A percentile compares a stretch with the other conserved stretches of the same genome.
Evolutionary conservation across 2,797 vertebrate genomes (phyloP).

Genomic region (Adrianichthys oophorus): DNA sequence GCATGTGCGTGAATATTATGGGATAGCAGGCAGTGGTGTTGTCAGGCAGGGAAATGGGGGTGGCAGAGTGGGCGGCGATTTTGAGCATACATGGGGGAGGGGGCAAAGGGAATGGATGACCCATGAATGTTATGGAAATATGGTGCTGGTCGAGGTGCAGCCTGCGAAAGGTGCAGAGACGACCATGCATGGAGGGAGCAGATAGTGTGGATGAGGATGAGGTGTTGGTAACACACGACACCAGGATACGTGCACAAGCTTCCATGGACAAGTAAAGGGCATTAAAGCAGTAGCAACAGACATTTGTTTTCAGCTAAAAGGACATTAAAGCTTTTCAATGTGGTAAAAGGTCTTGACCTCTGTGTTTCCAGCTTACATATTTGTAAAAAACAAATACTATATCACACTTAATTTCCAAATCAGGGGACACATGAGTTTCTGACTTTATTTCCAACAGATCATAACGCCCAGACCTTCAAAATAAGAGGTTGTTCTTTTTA

Average conservation of each 20-base stretch:
- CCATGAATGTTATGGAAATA: conserved; percentile 80
- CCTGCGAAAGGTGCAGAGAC: conserved; percentile 48
- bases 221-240: conserved; percentile 56
- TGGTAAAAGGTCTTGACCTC: no score
- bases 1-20: conserved; percentile 74
- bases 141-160: conserved; percentile 47
- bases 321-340: no score
- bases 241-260: conserved; percentile 43
- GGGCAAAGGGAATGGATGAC: conserved; percentile 67
- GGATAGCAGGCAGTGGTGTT: conserved; percentile 74
- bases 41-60: conserved; percentile 75
- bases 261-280: conserved; percentile 54
- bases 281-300: conserved; percentile 62
- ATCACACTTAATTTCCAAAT: background rate
- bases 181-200: conserved; percentile 59
- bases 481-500: conserved; percentile 10
- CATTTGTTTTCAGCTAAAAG: conserved; percentile 56
- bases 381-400: background rate
- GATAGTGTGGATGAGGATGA: conserved; percentile 47
- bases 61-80: conserved; percentile 58
- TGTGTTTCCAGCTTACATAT: background rate
- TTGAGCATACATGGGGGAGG: conserved; percentile 59
- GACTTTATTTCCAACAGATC: background rate
- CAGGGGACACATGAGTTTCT: background rate
- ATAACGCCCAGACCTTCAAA: conserved; percentile 7